Evolutionary conservation across 2,888 invertebrate genomes (phyloP), one percentile per base, ranked within the genome.

Genomic region (Coelogynopora nodosa): DNA sequence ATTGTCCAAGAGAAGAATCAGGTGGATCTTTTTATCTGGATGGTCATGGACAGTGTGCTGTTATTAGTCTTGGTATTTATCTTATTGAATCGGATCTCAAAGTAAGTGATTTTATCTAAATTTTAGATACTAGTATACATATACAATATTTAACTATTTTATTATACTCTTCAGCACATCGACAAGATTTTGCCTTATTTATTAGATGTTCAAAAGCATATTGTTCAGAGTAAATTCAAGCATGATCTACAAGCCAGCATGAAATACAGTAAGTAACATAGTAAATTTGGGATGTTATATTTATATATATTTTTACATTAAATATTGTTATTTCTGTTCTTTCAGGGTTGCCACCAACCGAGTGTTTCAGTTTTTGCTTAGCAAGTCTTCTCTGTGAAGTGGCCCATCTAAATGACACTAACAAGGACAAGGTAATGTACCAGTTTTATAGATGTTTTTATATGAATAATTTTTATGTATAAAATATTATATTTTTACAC

Each of bases 21-120:
- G 27, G 27, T 0, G 84, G 84, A 1, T 31, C 84, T 26, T 84
- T 18, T 84, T 84, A 18, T 84, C 49, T 84, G 10, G 28, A 84
- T 26, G 67, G 84, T n/a, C n/a, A 49, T n/a, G 31, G 49, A 18
- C 84, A 84, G 31, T 18, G 31, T 84, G 84, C 84, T 5, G 27
- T 84, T 23, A 5, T 84, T 13, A 84, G 84, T 49, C 23, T 84
- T 31, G 84, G 84, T 18, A 84, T 84, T 31, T 84, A 84, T 31
- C 84, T 84, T 31, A 49, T 84, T 84, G 84, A 84, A 84, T 84
- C 84, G 27, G 30, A 84, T 23, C 27, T 84, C 18, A 84, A 49
- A 49, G 84, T 84, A 49, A 1, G 27, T 83, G 26, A 29, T 49
- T 18, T 49, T 18, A 49, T 18, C 18, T 49, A 49, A 49, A 5